Evolutionary conservation across 2,888 invertebrate species (phyloP).

Genomic region (Rhagium mordax): DNA sequence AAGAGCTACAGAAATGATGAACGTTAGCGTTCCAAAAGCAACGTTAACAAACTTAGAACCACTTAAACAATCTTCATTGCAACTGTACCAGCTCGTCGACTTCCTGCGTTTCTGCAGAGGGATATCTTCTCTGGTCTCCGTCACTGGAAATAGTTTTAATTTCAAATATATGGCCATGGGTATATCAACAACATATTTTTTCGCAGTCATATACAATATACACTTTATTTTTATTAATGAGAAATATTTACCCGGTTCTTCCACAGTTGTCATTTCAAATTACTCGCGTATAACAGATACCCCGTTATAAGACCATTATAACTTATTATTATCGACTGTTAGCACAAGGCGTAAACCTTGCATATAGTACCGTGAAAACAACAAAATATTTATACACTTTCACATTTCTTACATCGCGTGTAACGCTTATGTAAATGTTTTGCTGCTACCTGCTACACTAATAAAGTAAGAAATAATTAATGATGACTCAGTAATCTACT

Average conservation of each 20-base stretch:
- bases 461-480: too few relatives aligned
- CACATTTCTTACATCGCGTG: constrained; percentile 43
- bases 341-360: background rate
- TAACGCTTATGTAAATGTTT: too few relatives aligned
- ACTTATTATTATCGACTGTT: too few relatives aligned
- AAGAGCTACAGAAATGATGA: constrained; percentile 81
- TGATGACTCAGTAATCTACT: constrained; percentile 18
- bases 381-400: constrained; percentile 37
- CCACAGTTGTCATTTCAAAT: constrained; percentile 41
- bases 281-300: background rate
- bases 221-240: too few relatives aligned
- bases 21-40: constrained; percentile 78
- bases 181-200: too few relatives aligned
- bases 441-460: too few relatives aligned
- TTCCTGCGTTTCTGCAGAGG: constrained; percentile 71
- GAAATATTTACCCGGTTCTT: constrained; percentile 30
- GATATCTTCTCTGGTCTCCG: constrained; percentile 74
- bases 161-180: background rate
- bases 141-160: constrained; percentile 18
- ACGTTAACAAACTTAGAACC: constrained; percentile 79
- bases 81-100: constrained; percentile 59
- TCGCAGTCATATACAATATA: too few relatives aligned
- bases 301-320: background rate
- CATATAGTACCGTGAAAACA: background rate
- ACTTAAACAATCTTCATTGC: constrained; percentile 67